A percentile compares a stretch with the other conserved stretches of the same genome.
These are phyloP conservation scores for Poecile atricapillus DNA, from an alignment of 2,113 vertebrate genomes.

Conservation along the genomic window DNA sequence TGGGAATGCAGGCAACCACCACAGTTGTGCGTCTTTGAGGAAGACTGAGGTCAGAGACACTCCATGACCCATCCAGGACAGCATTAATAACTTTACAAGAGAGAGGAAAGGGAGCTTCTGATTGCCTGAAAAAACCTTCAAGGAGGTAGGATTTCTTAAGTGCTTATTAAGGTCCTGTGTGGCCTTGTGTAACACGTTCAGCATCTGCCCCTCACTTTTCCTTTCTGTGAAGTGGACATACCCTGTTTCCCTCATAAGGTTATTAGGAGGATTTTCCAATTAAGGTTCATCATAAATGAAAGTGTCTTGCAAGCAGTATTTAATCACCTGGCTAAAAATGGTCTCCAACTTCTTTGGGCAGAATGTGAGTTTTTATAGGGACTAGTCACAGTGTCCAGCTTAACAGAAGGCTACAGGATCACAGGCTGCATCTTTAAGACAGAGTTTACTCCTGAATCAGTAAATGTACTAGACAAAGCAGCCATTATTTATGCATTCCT, in stretches of 20 bases:
- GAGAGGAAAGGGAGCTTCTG: not conserved
- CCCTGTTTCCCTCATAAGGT: not conserved
- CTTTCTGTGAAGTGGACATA: not conserved
- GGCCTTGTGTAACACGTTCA: not conserved
- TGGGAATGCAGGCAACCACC: not conserved
- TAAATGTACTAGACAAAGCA: slow-evolving; percentile 72
- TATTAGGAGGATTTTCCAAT: not conserved
- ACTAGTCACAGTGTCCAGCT: not conserved
- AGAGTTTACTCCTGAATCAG: slow-evolving; percentile 73
- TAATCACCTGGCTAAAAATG: not conserved
- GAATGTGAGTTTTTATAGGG: not conserved
- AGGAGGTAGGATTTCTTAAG: not conserved
- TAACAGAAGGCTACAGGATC: not conserved
- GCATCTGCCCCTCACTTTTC: not conserved
- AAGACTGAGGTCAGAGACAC: not conserved
- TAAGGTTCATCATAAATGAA: not conserved
- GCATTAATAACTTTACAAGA: not conserved
- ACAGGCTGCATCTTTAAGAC: slow-evolving; percentile 71
- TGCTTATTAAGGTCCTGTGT: not conserved
- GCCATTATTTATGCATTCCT: slow-evolving; percentile 74
- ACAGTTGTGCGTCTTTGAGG: accelerated
- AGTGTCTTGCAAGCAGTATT: not conserved
- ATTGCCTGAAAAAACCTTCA: not conserved
- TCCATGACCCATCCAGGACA: not conserved
- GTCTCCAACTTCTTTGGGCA: not conserved